A percentile compares a stretch with the other conserved stretches of the same genome.
Evolutionary conservation across 2,797 vertebrate species (phyloP).

Genomic region (Enteromius trimaculatus): DNA sequence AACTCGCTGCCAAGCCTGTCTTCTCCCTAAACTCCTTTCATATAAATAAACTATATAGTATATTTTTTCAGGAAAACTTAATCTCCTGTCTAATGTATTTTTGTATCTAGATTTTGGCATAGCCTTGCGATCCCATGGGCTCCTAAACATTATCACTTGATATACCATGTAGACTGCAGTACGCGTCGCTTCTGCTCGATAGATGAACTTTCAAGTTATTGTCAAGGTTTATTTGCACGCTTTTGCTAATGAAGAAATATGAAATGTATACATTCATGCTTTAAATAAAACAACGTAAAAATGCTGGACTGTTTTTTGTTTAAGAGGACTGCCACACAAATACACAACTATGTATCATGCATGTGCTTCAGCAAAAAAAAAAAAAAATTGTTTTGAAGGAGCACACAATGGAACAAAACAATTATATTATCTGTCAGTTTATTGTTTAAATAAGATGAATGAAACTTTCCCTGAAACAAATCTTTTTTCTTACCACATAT

Average conservation of each 20-base stretch:
- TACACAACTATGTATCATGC: neutral
- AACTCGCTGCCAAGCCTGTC: constrained; percentile 39
- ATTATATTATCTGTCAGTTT: neutral
- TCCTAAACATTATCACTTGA: constrained; percentile 51
- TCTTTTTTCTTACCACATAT: neutral
- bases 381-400: neutral
- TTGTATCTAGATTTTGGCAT: constrained; percentile 47
- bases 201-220: constrained; percentile 28
- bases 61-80: constrained; percentile 56
- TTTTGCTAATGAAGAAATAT: constrained; percentile 2
- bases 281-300: constrained; percentile 10
- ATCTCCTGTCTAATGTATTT: constrained; percentile 57
- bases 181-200: constrained; percentile 41
- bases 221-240: constrained; percentile 14
- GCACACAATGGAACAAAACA: neutral
- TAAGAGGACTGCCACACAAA: neutral
- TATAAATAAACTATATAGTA: constrained; percentile 58
- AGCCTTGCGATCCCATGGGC: constrained; percentile 30
- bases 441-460: constrained; percentile 4
- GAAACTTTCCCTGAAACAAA: neutral
- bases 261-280: neutral
- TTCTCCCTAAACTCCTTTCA: constrained; percentile 49
- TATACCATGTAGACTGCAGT: constrained; percentile 60
- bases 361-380: neutral
- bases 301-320: neutral